phyloP scores from a whole-genome alignment of 2,888 invertebrate species.

The Platypus cylindrus region DNA sequence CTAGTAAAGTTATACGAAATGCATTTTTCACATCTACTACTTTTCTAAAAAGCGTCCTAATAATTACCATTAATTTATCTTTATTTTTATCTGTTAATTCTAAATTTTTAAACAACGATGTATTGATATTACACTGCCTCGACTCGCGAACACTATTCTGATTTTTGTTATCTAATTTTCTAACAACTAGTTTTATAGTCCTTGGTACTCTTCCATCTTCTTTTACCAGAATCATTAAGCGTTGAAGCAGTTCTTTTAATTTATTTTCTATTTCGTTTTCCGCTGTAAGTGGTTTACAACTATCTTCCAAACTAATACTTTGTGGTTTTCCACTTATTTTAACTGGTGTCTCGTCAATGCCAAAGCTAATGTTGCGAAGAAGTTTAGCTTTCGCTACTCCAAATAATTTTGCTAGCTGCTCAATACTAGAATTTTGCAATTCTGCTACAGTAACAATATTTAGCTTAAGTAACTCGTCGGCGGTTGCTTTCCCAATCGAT shows the following conservation, averaged over 20 bases:
- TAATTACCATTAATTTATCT: constrained; percentile 52
- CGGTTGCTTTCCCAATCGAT: constrained; percentile 63
- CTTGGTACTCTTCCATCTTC: constrained; percentile 71
- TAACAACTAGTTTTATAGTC: constrained; percentile 58
- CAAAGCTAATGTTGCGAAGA: constrained; percentile 57
- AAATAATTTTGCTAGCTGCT: constrained; percentile 42
- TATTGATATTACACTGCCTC: constrained; percentile 58
- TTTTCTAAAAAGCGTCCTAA: constrained; percentile 65
- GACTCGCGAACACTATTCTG: constrained; percentile 61
- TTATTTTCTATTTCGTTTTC: constrained; percentile 63
- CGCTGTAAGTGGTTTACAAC: constrained; percentile 59
- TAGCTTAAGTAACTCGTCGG: constrained; percentile 49
- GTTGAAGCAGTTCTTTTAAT: constrained; percentile 52
- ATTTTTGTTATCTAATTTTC: constrained; percentile 54
- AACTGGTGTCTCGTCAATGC: constrained; percentile 60
- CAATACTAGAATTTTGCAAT: constrained; percentile 48
- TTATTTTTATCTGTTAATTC: constrained; percentile 40
- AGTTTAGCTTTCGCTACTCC: constrained; percentile 56
- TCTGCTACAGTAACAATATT: constrained; percentile 56
- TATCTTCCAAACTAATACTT: constrained; percentile 68
- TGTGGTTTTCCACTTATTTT: constrained; percentile 65
- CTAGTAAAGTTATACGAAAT: constrained; percentile 67
- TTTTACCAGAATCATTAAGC: constrained; percentile 56
- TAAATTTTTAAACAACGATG: constrained; percentile 44
- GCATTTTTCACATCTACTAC: constrained; percentile 58